Conservation (phyloP, 2,888 invertebrate genomes). For the Eubasilissa splendida region DNA sequence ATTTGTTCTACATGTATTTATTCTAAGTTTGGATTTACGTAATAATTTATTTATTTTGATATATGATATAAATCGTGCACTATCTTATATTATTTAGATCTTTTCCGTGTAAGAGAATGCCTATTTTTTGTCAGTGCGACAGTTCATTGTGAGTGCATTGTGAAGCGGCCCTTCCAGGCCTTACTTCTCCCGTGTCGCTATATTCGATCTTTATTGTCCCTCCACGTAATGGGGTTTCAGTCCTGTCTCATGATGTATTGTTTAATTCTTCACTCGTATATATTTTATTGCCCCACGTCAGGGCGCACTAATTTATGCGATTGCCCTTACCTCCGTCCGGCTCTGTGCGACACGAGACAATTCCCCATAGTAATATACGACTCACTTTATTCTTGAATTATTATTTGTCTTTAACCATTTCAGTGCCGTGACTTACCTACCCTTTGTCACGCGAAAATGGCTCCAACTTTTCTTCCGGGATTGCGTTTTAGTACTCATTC, state of each 20-base stretch:
- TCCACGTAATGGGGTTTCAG: slow-evolving; percentile 25
- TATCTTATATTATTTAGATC: too few relatives aligned
- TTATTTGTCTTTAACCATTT: background rate
- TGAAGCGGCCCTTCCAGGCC: background rate
- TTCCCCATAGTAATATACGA: background rate
- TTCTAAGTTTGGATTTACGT: too few relatives aligned
- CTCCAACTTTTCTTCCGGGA: too few relatives aligned
- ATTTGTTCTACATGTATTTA: too few relatives aligned
- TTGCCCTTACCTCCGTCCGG: slow-evolving; percentile 31
- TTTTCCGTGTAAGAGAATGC: too few relatives aligned
- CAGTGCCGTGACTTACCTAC: too few relatives aligned
- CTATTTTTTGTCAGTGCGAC: too few relatives aligned
- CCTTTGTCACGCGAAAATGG: too few relatives aligned
- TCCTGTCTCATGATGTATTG: slow-evolving; percentile 48
- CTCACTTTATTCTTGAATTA: background rate
- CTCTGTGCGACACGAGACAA: slow-evolving; percentile 22
- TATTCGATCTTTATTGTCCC: slow-evolving; percentile 46
- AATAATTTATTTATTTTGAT: too few relatives aligned
- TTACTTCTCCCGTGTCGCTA: slow-evolving; percentile 26
- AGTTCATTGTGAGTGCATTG: background rate
- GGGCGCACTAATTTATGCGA: slow-evolving; percentile 42
- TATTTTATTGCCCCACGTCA: slow-evolving; percentile 43
- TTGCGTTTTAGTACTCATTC: too few relatives aligned
- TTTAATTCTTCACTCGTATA: slow-evolving; percentile 45
- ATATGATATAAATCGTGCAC: too few relatives aligned